Evolutionary conservation across 2,797 vertebrate species (phyloP), one percentile per base, ranked within the genome.

Genomic region (Hippopotamyrus pictus): DNA sequence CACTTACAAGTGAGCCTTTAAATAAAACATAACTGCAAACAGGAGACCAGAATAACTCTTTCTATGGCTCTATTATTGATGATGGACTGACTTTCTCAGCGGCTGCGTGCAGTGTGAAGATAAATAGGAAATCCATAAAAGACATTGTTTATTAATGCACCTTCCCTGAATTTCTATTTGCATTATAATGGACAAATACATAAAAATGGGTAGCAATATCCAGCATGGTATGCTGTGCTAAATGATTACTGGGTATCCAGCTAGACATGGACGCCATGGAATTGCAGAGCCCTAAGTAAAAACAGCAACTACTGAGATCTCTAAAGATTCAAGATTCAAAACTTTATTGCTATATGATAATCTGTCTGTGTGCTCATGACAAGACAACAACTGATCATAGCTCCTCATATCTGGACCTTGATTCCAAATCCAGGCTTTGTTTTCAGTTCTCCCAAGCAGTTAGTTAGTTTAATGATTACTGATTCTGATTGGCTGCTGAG

Each of bases 11-110:
- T 92, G 69, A 91, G 88, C 79, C 82, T 86, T 89, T 93, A 85
- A 92, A 92, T 92, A 92, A 91, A 92, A 91, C 90, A 92, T 91
- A 88, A 90, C 89, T 88, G 69, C 73, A 92, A 90, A 91, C 90
- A 91, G 89, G 88, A 44, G 76, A 82, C 88, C 82, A 83, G 87
- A 54, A 69, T 89, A 84, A 91, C 89, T 90, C 89, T 90, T 59
- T 57, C 29, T 51, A 89, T 90, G 11, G 33, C 54, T 46, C 79
- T 84, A 76, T 11, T 90, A 90, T 91, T 90, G 92, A 88, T 92
- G 90, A 92, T 91, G 91, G 73, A 89, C 88, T 82, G 46, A 57
- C 41, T 62, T 59, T 37, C 50, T 59, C 88, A 54, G 90, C 83
- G 88, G 79, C 86, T 17, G 41, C 90, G 90, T 89, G 88, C 29